These are phyloP conservation scores for Zosterops hypoxanthus DNA, from an alignment of 2,113 vertebrate species.

Conservation along the genomic window DNA sequence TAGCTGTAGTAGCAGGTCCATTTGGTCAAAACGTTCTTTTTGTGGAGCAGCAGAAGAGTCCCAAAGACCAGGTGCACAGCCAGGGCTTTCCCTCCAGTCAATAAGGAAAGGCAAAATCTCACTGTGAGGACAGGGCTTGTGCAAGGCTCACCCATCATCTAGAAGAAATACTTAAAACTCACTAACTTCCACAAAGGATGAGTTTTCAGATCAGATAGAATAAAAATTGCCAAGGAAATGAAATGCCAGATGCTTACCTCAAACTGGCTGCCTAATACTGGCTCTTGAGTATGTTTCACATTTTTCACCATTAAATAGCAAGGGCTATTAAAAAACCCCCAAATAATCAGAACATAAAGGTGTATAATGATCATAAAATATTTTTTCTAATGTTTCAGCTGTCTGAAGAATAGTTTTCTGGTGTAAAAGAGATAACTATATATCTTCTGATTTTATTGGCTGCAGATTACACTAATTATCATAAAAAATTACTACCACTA, in stretches of 20 bases:
- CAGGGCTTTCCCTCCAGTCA: neutral
- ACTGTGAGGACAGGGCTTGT: neutral
- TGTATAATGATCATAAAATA: slow-evolving; percentile 42
- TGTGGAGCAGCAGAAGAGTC: too few species aligned
- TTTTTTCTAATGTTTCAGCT: slow-evolving; percentile 61
- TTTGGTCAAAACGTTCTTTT: neutral
- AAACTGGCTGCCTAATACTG: neutral
- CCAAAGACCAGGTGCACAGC: neutral
- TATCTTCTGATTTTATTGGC: slow-evolving; percentile 80
- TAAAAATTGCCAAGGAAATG: neutral
- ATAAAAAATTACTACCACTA: slow-evolving; percentile 83
- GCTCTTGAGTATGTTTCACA: neutral
- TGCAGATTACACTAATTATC: slow-evolving; percentile 83
- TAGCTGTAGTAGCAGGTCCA: neutral
- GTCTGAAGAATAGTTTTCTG: slow-evolving; percentile 72
- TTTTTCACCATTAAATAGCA: slow-evolving; percentile 61
- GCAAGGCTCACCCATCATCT: neutral
- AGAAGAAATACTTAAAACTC: neutral
- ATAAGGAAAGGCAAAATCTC: neutral
- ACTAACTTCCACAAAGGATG: neutral
- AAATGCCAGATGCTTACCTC: neutral
- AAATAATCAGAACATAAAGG: slow-evolving; percentile 56
- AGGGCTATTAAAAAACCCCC: slow-evolving; percentile 56
- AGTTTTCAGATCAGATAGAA: neutral
- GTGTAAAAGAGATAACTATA: slow-evolving; percentile 77